Evolutionary conservation across 2,888 invertebrate genomes (phyloP), one percentile per base, ranked within the genome.

Genomic region (Heteropelma amictum): DNA sequence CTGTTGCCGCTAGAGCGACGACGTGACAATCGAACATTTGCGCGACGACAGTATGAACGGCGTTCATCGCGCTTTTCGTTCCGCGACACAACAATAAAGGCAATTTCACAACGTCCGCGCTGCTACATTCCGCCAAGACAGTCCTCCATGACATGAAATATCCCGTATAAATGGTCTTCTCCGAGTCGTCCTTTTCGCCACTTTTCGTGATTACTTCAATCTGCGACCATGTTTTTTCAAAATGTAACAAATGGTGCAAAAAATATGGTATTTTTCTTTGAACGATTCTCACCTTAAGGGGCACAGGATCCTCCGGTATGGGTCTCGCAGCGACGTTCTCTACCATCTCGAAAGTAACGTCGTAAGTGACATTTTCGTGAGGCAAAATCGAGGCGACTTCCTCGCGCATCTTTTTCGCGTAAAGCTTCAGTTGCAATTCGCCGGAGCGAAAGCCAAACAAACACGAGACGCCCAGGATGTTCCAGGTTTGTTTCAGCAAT

Each of bases 11-110:
- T 30, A 88, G 42, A 4, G 80, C 38, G 21, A 85, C 76, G 26
- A 88, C 76, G 26, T 80, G 79, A 28, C 89, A 88, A 67, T 89
- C 89, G 73, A 89, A 89, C 83, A 88, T 85, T 19, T 78, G 82
- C 21, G 73, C 58, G 26, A 89, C 69, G 3, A 81, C 79, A n/a
- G 65, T 47, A 63, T 89, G 86, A 4, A 88, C 86, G 2, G 81
- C 80, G 3, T 79, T 76, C 60, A 83, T 85, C 8, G 84, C 79
- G 40, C 63, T 82, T 28, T 63, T 63, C 5, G 82, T 83, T n/a
- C 89, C 89, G 63, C 84, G 80, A 65, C 87, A 88, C 2, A 89
- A 67, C 4, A 89, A 58, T 42, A 89, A 72, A 17, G 89, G 89
- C 23, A 89, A 76, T 69, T 79, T 80, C 7, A 81, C 28, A 3